These are phyloP conservation scores for Manis crassicaudata DNA, from an alignment of 2,797 vertebrate species.

Conservation along the genomic window DNA sequence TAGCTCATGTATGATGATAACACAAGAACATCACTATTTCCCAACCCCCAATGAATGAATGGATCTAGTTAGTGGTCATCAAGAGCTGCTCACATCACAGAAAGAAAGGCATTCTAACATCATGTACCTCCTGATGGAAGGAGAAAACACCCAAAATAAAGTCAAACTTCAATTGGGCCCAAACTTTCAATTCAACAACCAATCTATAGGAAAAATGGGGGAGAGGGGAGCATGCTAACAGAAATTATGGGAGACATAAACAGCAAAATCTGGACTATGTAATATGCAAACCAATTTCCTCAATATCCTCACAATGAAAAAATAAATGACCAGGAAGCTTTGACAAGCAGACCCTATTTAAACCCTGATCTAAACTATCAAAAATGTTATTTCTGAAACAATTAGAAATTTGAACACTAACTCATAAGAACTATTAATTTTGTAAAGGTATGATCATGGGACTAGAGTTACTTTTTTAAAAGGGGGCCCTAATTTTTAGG, in stretches of 20 bases:
- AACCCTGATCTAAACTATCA: neutral
- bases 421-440: conserved; percentile 21
- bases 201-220: neutral
- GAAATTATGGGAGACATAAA: neutral
- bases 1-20: neutral
- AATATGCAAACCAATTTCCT: neutral
- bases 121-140: neutral
- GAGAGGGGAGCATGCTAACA: neutral
- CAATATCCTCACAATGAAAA: neutral
- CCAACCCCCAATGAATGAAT: neutral
- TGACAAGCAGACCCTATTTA: neutral
- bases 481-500: neutral
- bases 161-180: neutral
- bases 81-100: neutral
- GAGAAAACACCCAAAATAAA: neutral
- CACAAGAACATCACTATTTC: neutral
- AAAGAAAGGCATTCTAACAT: neutral
- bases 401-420: conserved; percentile 31
- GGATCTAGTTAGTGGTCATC: neutral
- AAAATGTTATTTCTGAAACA: neutral
- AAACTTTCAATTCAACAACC: neutral
- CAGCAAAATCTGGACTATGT: neutral
- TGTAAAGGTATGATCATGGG: neutral
- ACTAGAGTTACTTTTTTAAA: neutral
- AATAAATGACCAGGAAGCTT: neutral